Evolutionary conservation across 1,140 invertebrate species (phyloP).

Genomic region (Mylabris phalerata): DNA sequence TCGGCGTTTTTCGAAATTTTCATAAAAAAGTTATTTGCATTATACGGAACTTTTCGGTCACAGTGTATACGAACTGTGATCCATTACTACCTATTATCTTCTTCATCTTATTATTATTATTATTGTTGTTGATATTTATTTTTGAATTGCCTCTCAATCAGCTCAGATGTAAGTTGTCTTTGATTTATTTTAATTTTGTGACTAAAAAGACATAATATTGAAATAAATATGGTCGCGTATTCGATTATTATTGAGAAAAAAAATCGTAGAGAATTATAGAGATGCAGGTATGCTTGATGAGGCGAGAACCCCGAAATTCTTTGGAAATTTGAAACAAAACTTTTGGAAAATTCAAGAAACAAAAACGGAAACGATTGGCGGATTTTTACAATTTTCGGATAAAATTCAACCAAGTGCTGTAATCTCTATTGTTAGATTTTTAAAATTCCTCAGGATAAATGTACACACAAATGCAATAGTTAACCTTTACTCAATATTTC

Average conservation of each 20-base stretch:
- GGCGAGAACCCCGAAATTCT: constrained; percentile 7
- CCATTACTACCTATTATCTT: not conserved
- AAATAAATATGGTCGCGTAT: constrained; percentile 11
- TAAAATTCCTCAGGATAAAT: constrained; percentile 40
- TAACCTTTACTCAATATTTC: constrained; percentile 33
- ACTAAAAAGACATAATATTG: too few species aligned
- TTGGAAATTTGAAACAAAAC: constrained; percentile 6
- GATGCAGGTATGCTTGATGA: constrained; percentile 27
- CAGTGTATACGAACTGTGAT: constrained; percentile 11
- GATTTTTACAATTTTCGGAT: constrained; percentile 2
- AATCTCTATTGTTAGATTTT: constrained; percentile 33
- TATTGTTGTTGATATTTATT: too few species aligned
- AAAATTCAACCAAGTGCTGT: constrained; percentile 22
- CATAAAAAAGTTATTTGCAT: too few species aligned
- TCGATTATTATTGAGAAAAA: not conserved
- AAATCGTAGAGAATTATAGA: constrained; percentile 25
- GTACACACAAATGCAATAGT: constrained; percentile 41
- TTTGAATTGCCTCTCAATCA: too few species aligned
- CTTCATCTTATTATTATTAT: not conserved
- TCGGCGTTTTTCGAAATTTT: too few species aligned
- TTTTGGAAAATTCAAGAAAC: constrained; percentile 3
- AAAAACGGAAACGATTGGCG: constrained; percentile 9
- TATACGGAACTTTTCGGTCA: too few species aligned
- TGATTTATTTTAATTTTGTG: too few species aligned
- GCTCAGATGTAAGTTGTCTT: too few species aligned